Evolutionary conservation across 2,888 invertebrate genomes (phyloP).

Genomic region (Andrena camellia): DNA sequence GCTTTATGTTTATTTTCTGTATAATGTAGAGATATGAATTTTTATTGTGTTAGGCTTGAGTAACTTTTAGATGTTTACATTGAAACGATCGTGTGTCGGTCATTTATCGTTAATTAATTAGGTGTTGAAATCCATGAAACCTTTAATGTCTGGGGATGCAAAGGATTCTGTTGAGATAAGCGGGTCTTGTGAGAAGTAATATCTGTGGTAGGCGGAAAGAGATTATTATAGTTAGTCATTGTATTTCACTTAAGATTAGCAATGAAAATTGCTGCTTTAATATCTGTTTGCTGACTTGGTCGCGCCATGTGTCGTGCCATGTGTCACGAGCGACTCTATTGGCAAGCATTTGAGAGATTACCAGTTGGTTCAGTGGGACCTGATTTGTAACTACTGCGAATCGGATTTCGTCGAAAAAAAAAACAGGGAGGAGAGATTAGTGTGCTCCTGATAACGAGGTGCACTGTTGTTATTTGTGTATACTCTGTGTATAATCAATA

Average conservation of each 20-base stretch:
- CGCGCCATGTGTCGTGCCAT: conserved; percentile 8
- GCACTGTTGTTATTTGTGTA: not conserved
- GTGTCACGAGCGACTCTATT: not conserved
- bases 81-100: not conserved
- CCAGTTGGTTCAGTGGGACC: not conserved
- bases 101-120: not conserved
- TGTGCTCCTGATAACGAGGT: not conserved
- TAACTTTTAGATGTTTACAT: not conserved
- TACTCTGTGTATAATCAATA: not conserved
- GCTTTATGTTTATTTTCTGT: too few species aligned
- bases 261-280: not conserved
- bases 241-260: not conserved
- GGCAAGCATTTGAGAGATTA: conserved; percentile 2
- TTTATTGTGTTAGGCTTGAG: not conserved
- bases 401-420: not conserved
- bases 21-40: not conserved
- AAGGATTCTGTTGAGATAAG: not conserved
- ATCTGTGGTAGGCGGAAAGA: not conserved
- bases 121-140: not conserved
- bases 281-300: conserved; percentile 3
- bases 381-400: not conserved
- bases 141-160: not conserved
- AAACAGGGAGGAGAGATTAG: not conserved
- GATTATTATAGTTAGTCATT: not conserved
- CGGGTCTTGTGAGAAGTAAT: not conserved